A percentile compares a stretch with the other conserved stretches of the same genome.
phyloP scores from a whole-genome alignment of 2,797 vertebrate genomes.

The Prunella strophiata region DNA sequence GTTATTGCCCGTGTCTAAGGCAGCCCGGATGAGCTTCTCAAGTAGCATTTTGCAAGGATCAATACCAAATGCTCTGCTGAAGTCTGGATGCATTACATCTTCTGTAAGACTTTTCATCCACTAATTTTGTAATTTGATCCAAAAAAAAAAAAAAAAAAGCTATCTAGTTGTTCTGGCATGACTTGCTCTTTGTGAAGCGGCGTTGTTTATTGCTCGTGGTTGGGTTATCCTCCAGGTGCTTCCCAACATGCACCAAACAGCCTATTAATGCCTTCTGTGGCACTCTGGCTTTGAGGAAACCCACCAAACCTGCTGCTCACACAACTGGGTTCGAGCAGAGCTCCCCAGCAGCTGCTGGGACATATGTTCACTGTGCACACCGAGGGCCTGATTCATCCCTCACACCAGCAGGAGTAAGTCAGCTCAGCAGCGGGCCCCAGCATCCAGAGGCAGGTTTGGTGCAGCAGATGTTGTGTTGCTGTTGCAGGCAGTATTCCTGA shows the following conservation, averaged over 20 bases:
- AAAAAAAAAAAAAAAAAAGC: background rate
- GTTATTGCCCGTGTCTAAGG: slow-evolving; percentile 8
- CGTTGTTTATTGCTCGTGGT: slow-evolving; percentile 28
- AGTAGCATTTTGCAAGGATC: slow-evolving; percentile 41
- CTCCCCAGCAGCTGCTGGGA: slow-evolving; percentile 47
- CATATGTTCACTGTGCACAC: slow-evolving; percentile 36
- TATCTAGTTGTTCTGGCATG: slow-evolving; percentile 19
- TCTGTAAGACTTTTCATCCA: slow-evolving; percentile 37
- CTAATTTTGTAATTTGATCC: slow-evolving; percentile 43
- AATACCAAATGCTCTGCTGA: slow-evolving; percentile 35
- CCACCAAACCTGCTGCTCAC: slow-evolving; percentile 46
- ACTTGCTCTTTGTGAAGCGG: slow-evolving; percentile 8
- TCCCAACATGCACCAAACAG: background rate
- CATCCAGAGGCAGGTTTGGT: slow-evolving; percentile 42
- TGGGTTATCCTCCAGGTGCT: slow-evolving; percentile 4
- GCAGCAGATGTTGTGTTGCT: slow-evolving; percentile 59
- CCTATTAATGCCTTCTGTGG: slow-evolving; percentile 49
- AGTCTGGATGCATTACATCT: background rate
- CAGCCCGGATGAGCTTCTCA: slow-evolving; percentile 21
- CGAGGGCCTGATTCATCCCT: slow-evolving; percentile 27
- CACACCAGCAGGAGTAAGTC: background rate
- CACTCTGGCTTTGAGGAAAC: slow-evolving; percentile 38
- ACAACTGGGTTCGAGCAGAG: slow-evolving; percentile 29
- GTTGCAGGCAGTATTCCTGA: slow-evolving; percentile 33
- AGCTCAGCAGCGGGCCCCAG: background rate